Base-by-base conservation (phyloP, 2,113 vertebrate genomes). In the Pollachius pollachius region DNA sequence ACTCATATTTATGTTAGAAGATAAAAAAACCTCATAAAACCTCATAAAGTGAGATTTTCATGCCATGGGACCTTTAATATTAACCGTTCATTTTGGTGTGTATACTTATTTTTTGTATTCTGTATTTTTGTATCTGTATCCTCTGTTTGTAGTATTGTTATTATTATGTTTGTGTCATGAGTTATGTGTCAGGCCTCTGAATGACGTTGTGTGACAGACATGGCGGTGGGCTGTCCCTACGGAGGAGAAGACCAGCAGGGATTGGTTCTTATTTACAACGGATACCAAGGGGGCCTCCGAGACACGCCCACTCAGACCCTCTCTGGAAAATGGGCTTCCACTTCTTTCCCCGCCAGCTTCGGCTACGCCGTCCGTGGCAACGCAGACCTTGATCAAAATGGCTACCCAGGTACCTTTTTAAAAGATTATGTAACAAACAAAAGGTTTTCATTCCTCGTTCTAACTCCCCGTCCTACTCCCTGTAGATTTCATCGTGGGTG, bases 401-500 rank as follows among this genome's bases (percentile, higher is more conserved):
- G 96, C 18, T 97, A 96, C 75, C 96, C 96, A 84, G 96, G 96
- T 97, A 76, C 41, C 54, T 57, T 17, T 13, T 17, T 57, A 57
- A 3, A 57, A 57, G 15, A 57, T 7, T 1, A 3, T 54, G n/a
- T 7, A 6, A n/a, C 15, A 16, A 57, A 17, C 3, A n/a, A 16
- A 57, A 57, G n/a, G 15, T 57, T 54, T 54, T 7, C 13, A 7
- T 54, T 54, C 16, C 16, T 54, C n/a, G n/a, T 57, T 57, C 5
- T 1, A 57, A 57, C 13, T 17, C 62, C 1, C 16, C 15, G 34
- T 69, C 48, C 48, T 8, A 9, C 41, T 54, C 81, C 65, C 75
- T 54, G 1, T 87, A 98, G 96, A 98, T 90, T 89, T 98, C 67
- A 89, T 98, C 67, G 94, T 96, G 34, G 95, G 96, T 1, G 95